A percentile compares a stretch with the other conserved stretches of the same genome.
Conservation (phyloP, 2,113 vertebrate species). For the Tylochromis polylepis region DNA sequence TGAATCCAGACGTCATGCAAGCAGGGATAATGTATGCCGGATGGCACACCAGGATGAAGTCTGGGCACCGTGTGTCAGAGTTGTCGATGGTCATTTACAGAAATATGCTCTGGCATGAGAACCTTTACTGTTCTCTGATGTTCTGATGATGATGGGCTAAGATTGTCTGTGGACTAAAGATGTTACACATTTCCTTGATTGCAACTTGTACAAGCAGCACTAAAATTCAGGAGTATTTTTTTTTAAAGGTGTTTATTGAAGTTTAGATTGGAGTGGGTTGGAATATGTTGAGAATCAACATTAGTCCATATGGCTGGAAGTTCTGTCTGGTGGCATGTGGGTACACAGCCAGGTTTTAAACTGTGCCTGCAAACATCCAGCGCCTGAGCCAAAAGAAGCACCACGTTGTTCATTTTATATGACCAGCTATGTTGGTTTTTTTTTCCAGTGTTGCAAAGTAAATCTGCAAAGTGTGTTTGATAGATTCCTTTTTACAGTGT, state of each 20-base stretch:
- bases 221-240: background rate
- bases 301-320: background rate
- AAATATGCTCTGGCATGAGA: slow-evolving; percentile 47
- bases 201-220: background rate
- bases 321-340: background rate
- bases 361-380: background rate
- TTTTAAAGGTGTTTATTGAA: background rate
- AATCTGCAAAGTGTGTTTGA: background rate
- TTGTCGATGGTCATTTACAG: slow-evolving; percentile 52
- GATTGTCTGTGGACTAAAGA: slow-evolving; percentile 6
- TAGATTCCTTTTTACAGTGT: background rate
- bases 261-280: background rate
- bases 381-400: background rate
- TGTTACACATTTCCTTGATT: background rate
- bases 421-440: background rate
- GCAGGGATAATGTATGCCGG: slow-evolving; percentile 20
- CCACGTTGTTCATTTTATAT: background rate
- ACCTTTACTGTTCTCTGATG: slow-evolving; percentile 27
- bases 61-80: slow-evolving; percentile 35
- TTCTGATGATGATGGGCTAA: slow-evolving; percentile 11
- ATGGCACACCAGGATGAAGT: slow-evolving; percentile 30
- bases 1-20: slow-evolving; percentile 25
- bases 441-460: background rate
- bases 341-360: slow-evolving; percentile 12
- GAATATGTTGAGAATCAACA: background rate